These are phyloP conservation scores for Hipparchia semele DNA, from an alignment of 2,888 invertebrate genomes.

Conservation along the genomic window DNA sequence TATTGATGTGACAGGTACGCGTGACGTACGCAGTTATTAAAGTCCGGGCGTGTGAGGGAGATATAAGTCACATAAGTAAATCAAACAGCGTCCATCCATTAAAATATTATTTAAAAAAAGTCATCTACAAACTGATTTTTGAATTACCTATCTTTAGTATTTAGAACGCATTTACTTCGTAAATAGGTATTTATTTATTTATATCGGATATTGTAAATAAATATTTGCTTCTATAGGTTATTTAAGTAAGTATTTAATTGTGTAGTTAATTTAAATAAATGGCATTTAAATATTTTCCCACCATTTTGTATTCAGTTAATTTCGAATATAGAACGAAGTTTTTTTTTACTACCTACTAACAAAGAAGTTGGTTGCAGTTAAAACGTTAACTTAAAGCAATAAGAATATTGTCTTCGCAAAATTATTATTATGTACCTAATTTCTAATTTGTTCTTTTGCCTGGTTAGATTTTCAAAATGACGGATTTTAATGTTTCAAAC, in stretches of 20 bases:
- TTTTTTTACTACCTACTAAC: neutral
- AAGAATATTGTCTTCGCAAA: neutral
- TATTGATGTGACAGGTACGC: too few species aligned
- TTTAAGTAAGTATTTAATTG: slow-evolving; percentile 41
- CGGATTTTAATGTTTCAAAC: neutral
- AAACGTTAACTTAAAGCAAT: neutral
- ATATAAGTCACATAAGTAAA: too few species aligned
- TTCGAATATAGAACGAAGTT: slow-evolving; percentile 8
- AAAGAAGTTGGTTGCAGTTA: neutral
- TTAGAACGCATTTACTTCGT: slow-evolving; percentile 18
- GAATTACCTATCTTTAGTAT: neutral
- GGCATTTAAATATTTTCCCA: slow-evolving; percentile 64
- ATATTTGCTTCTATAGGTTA: slow-evolving; percentile 36
- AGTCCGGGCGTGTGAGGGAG: too few species aligned
- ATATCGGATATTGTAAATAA: slow-evolving; percentile 49
- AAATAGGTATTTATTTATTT: slow-evolving; percentile 1
- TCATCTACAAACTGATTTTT: neutral
- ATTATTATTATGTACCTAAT: too few species aligned
- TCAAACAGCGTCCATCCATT: too few species aligned
- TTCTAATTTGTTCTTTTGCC: neutral
- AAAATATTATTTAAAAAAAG: slow-evolving; percentile 23
- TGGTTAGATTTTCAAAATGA: neutral
- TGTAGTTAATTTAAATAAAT: slow-evolving; percentile 44
- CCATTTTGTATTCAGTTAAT: slow-evolving; percentile 49
- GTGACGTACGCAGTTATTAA: too few species aligned